These are phyloP conservation scores for Lasioglossum lativentre DNA, from an alignment of 2,888 invertebrate species.

Conservation along the genomic window DNA sequence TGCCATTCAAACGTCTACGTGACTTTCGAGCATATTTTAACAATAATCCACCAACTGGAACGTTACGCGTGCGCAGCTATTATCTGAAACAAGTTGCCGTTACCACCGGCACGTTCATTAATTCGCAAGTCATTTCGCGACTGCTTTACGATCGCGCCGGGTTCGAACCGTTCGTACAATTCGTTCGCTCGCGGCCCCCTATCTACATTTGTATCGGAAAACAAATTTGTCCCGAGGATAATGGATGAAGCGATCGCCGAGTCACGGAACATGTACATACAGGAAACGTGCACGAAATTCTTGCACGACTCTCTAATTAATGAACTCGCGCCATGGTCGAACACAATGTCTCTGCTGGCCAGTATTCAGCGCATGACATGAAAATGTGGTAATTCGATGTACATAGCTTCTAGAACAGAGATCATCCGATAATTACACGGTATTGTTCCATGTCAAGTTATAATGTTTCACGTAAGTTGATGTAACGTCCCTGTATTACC, in stretches of 20 bases:
- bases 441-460: neutral
- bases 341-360: constrained; percentile 45
- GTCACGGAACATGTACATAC: constrained; percentile 71
- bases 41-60: constrained; percentile 44
- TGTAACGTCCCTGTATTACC: neutral
- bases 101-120: constrained; percentile 73
- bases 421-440: constrained; percentile 16
- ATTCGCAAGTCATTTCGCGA: constrained; percentile 77
- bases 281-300: constrained; percentile 73
- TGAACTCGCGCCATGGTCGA: constrained; percentile 68
- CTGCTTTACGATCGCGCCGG: constrained; percentile 75
- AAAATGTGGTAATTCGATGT: constrained; percentile 56
- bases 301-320: constrained; percentile 76
- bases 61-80: constrained; percentile 41
- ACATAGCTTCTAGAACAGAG: constrained; percentile 24
- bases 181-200: constrained; percentile 58
- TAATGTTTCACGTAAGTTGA: constrained; percentile 1
- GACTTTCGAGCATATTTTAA: constrained; percentile 52
- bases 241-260: constrained; percentile 81
- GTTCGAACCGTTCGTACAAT: constrained; percentile 66
- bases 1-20: constrained; percentile 27
- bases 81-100: constrained; percentile 54
- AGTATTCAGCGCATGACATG: constrained; percentile 21
- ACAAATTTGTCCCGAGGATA: constrained; percentile 82
- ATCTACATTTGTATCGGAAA: constrained; percentile 78